Evolutionary conservation across 2,113 vertebrate species (phyloP).

Genomic region (Halcyon senegalensis): DNA sequence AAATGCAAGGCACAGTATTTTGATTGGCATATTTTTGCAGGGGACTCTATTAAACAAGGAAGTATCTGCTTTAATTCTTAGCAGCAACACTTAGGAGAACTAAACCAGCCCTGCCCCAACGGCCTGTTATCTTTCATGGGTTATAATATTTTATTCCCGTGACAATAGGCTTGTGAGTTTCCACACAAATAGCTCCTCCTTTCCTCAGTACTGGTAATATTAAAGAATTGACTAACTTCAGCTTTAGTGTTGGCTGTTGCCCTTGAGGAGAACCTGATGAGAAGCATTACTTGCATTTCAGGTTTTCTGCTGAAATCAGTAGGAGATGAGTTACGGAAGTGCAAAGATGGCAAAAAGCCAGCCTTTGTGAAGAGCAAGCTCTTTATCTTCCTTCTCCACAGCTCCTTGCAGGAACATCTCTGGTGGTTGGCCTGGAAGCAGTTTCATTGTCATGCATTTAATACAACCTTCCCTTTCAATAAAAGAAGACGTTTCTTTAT

Average conservation of each 20-base stretch:
- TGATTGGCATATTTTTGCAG: conserved; percentile 46
- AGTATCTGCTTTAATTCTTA: background rate
- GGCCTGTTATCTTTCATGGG: background rate
- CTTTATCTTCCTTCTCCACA: conserved; percentile 71
- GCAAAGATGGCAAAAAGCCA: conserved; percentile 54
- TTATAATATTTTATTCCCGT: background rate
- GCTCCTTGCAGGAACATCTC: conserved; percentile 28
- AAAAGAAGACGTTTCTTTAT: conserved; percentile 69
- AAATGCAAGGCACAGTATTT: background rate
- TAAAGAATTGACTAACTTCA: background rate
- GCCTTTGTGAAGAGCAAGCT: conserved; percentile 27
- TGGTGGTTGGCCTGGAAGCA: conserved; percentile 64
- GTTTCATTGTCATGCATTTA: conserved; percentile 64
- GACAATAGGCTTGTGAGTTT: background rate
- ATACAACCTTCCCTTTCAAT: conserved; percentile 60
- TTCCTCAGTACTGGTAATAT: background rate
- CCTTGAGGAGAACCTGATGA: background rate
- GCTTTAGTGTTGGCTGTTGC: background rate
- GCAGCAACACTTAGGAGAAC: background rate
- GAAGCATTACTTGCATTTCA: conserved; percentile 44
- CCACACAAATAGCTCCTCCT: background rate
- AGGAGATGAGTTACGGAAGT: conserved; percentile 14
- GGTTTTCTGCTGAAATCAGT: conserved; percentile 19
- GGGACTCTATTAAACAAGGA: conserved; percentile 26
- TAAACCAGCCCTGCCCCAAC: background rate